phyloP scores from a whole-genome alignment of 2,113 vertebrate genomes.

The Lasiurus cinereus region DNA sequence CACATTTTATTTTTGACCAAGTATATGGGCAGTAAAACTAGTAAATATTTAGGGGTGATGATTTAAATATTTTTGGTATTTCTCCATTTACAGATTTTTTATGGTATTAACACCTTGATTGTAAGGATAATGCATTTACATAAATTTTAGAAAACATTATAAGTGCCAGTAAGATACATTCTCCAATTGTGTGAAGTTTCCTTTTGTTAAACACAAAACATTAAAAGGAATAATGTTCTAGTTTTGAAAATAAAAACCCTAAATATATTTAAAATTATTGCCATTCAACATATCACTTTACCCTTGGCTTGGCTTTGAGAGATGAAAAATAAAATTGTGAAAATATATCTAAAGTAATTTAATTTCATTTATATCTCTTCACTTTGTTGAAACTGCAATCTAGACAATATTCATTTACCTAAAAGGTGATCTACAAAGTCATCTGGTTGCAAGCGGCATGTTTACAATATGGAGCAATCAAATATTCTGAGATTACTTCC shows the following conservation, averaged over 20 bases:
- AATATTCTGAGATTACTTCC: slow-evolving; percentile 76
- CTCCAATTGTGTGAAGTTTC: not conserved
- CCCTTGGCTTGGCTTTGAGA: not conserved
- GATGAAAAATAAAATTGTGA: not conserved
- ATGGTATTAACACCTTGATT: not conserved
- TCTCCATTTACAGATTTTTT: not conserved
- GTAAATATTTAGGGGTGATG: not conserved
- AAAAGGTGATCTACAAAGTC: slow-evolving; percentile 59
- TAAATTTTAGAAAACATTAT: not conserved
- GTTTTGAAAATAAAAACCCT: not conserved
- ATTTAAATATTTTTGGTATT: not conserved
- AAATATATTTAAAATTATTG: not conserved
- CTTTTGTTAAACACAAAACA: not conserved
- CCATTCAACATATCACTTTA: not conserved
- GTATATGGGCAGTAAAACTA: not conserved
- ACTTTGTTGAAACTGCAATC: not conserved
- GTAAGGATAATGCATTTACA: not conserved
- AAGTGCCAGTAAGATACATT: not conserved
- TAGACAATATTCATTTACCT: not conserved
- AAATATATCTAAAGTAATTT: slow-evolving; percentile 23
- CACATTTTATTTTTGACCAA: not conserved
- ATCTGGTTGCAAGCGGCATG: slow-evolving; percentile 53
- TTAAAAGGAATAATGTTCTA: not conserved
- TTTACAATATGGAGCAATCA: slow-evolving; percentile 71
- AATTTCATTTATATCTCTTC: not conserved